Conservation (phyloP, 2,888 invertebrate species). For the Apomyelois bistriatella region DNA sequence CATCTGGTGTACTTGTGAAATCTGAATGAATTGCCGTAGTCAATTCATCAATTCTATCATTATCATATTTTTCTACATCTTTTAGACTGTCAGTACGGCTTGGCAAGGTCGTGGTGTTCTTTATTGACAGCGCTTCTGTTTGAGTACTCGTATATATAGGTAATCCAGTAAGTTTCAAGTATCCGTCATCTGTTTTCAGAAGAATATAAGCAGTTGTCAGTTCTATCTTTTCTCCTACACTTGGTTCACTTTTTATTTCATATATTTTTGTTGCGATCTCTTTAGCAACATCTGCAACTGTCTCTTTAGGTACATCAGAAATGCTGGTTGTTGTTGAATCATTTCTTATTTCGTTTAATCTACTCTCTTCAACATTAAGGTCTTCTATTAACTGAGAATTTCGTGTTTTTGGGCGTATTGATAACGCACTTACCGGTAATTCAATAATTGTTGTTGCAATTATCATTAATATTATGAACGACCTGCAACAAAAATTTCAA, state of each 20-base stretch:
- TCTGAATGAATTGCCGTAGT: background rate
- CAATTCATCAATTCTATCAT: background rate
- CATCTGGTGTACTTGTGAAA: background rate
- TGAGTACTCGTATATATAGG: constrained; percentile 9
- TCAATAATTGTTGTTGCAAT: constrained; percentile 41
- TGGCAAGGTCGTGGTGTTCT: constrained; percentile 15
- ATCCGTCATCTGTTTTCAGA: constrained; percentile 9
- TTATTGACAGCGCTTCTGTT: background rate
- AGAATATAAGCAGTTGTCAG: constrained; percentile 7
- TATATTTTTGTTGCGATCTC: background rate
- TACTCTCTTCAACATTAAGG: constrained; percentile 38
- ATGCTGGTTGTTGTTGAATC: constrained; percentile 32
- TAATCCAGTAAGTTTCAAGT: constrained; percentile 8
- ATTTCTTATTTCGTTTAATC: constrained; percentile 37
- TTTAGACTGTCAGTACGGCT: constrained; percentile 14
- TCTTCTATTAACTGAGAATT: constrained; percentile 29
- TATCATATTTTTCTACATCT: background rate
- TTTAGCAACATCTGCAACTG: background rate
- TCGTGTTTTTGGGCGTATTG: constrained; percentile 30
- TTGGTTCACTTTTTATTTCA: constrained; percentile 3
- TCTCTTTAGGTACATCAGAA: constrained; percentile 6
- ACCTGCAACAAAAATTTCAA: constrained; percentile 46
- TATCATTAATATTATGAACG: constrained; percentile 47
- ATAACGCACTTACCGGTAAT: constrained; percentile 43
- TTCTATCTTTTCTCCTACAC: background rate